Evolutionary conservation across 1,140 invertebrate species (phyloP).

Genomic region (Aphidius gifuensis): DNA sequence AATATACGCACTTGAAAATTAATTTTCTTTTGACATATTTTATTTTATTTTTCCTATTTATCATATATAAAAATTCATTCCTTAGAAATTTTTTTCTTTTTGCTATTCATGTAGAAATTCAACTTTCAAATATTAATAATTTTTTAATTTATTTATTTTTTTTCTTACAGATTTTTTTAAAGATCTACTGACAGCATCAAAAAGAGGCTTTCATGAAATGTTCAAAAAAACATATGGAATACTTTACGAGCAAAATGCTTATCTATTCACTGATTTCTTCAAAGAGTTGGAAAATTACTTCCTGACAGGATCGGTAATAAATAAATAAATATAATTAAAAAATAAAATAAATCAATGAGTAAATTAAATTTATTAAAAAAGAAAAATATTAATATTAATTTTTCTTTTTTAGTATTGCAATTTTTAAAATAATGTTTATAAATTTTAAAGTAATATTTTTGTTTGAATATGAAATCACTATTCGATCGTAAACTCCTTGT

Average conservation of each 20-base stretch:
- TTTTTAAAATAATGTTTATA: slow-evolving; percentile 24
- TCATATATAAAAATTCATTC: too few relatives aligned
- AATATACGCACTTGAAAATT: background rate
- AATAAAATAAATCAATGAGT: too few relatives aligned
- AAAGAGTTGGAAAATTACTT: slow-evolving; percentile 88
- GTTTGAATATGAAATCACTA: slow-evolving; percentile 7
- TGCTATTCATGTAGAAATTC: too few relatives aligned
- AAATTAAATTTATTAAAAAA: too few relatives aligned
- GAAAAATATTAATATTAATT: too few relatives aligned
- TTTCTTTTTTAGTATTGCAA: slow-evolving; percentile 24
- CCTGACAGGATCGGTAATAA: slow-evolving; percentile 62
- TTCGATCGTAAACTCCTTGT: slow-evolving; percentile 4
- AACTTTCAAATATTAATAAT: too few relatives aligned
- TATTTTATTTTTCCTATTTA: too few relatives aligned
- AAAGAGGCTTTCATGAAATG: slow-evolving; percentile 87
- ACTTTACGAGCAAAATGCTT: slow-evolving; percentile 90
- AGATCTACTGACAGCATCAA: slow-evolving; percentile 77
- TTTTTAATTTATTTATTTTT: slow-evolving; percentile 17
- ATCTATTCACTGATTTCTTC: slow-evolving; percentile 90
- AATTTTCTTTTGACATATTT: background rate
- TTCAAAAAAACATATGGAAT: slow-evolving; percentile 93
- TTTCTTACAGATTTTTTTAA: slow-evolving; percentile 77
- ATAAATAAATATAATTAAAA: background rate
- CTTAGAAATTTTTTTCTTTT: too few relatives aligned
- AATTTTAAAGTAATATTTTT: slow-evolving; percentile 13